These are phyloP conservation scores for Watsonalla cultraria DNA, from an alignment of 2,888 invertebrate genomes.

Conservation along the genomic window DNA sequence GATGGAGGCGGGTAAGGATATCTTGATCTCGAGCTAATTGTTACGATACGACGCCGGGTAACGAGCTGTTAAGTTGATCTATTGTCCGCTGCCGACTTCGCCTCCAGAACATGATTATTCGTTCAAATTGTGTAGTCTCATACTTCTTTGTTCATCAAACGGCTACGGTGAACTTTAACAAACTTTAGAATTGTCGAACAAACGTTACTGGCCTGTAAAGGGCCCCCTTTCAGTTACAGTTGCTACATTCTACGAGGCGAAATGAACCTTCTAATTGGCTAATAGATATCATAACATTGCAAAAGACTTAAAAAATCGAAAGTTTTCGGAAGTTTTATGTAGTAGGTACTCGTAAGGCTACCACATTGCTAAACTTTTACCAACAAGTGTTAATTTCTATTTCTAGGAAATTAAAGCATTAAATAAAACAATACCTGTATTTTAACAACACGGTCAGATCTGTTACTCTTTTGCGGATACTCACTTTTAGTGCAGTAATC, in stretches of 20 bases:
- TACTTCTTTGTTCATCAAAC: constrained; percentile 1
- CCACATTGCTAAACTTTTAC: not conserved
- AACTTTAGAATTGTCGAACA: not conserved
- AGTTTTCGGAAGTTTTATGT: not conserved
- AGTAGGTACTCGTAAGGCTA: not conserved
- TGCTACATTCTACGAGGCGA: not conserved
- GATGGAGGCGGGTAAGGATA: constrained; percentile 41
- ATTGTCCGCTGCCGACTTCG: constrained; percentile 35
- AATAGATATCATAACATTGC: not conserved
- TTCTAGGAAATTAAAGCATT: too few relatives aligned
- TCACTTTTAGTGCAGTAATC: too few relatives aligned
- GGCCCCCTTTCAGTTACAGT: not conserved
- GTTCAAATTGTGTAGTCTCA: constrained; percentile 15
- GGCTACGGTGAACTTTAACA: not conserved
- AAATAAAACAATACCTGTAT: too few relatives aligned
- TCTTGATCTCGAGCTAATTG: constrained; percentile 62
- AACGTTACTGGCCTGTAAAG: not conserved
- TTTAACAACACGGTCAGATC: too few relatives aligned
- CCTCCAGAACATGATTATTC: constrained; percentile 18
- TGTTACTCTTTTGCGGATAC: too few relatives aligned
- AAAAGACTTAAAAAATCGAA: not conserved
- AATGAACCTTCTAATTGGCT: not conserved
- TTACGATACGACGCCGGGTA: constrained; percentile 49
- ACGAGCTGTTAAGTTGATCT: constrained; percentile 62
- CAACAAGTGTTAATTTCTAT: not conserved